These are phyloP conservation scores for Malurus alboscapulatus DNA, from an alignment of 2,113 vertebrate species.

Conservation along the genomic window DNA sequence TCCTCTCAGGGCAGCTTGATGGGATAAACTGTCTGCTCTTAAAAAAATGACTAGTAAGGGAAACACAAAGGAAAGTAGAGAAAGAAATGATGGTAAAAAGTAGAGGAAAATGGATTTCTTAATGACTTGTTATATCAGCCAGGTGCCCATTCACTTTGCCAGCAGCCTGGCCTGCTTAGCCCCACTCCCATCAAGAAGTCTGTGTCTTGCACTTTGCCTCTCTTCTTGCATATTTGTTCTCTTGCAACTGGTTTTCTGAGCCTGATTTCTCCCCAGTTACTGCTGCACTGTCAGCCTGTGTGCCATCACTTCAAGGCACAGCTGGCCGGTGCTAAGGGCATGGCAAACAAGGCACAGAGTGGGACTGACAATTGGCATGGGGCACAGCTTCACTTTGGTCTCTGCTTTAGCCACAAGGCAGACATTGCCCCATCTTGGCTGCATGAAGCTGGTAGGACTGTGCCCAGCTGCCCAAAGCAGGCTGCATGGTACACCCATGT, in stretches of 20 bases:
- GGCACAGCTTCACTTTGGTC: neutral
- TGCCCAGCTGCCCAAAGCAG: neutral
- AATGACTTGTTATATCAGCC: neutral
- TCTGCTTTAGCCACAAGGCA: neutral
- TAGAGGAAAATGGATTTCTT: neutral
- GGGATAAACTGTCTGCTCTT: neutral
- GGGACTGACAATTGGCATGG: fast-evolving
- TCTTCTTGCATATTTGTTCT: neutral
- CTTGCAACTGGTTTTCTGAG: neutral
- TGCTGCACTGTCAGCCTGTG: neutral
- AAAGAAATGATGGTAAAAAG: neutral
- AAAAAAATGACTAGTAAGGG: neutral
- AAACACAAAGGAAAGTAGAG: neutral
- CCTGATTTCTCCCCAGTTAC: neutral
- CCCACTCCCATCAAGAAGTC: neutral
- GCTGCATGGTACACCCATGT: neutral
- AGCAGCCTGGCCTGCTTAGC: neutral
- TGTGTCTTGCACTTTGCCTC: neutral
- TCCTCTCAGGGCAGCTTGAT: neutral
- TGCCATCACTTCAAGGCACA: neutral
- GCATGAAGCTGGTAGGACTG: neutral
- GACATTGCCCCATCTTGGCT: neutral
- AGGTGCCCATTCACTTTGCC: neutral
- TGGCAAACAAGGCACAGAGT: neutral
- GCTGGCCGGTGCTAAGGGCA: neutral